These are phyloP conservation scores for Leucophora obtusa DNA, from an alignment of 2,888 invertebrate species.

Conservation along the genomic window DNA sequence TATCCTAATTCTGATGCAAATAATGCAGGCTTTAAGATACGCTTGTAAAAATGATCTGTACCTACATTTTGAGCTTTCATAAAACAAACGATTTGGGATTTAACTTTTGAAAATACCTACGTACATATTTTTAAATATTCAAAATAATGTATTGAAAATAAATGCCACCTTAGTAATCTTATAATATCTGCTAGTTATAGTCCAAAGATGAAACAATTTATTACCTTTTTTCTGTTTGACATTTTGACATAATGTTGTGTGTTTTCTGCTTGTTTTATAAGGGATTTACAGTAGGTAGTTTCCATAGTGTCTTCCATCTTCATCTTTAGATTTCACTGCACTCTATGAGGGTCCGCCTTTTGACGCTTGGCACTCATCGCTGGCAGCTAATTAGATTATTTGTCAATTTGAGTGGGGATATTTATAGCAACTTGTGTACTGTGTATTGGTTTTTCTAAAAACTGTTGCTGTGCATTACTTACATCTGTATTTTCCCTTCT, in stretches of 20 bases:
- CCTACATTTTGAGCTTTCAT: too few relatives aligned
- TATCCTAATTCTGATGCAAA: too few relatives aligned
- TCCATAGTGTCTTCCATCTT: not conserved
- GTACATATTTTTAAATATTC: too few relatives aligned
- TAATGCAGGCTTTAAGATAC: too few relatives aligned
- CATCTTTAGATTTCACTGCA: not conserved
- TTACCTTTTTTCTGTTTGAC: slow-evolving; percentile 74
- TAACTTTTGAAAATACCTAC: too few relatives aligned
- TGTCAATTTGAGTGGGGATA: slow-evolving; percentile 69
- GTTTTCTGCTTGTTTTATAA: slow-evolving; percentile 57
- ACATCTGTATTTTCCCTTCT: slow-evolving; percentile 40
- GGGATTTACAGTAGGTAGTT: slow-evolving; percentile 37
- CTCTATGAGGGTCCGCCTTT: slow-evolving; percentile 53
- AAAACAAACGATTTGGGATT: too few relatives aligned
- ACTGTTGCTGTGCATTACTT: slow-evolving; percentile 37
- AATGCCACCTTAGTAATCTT: slow-evolving; percentile 12
- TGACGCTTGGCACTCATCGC: slow-evolving; percentile 75
- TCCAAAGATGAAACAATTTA: slow-evolving; percentile 68
- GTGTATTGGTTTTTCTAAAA: slow-evolving; percentile 13
- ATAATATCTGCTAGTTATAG: slow-evolving; percentile 14
- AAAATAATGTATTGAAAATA: not conserved
- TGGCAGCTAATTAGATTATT: slow-evolving; percentile 76
- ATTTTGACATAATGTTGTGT: slow-evolving; percentile 73
- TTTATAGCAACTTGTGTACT: slow-evolving; percentile 63
- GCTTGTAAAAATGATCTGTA: too few relatives aligned